phyloP scores from a whole-genome alignment of 1,140 invertebrate genomes.

The Saccostrea glomerata region DNA sequence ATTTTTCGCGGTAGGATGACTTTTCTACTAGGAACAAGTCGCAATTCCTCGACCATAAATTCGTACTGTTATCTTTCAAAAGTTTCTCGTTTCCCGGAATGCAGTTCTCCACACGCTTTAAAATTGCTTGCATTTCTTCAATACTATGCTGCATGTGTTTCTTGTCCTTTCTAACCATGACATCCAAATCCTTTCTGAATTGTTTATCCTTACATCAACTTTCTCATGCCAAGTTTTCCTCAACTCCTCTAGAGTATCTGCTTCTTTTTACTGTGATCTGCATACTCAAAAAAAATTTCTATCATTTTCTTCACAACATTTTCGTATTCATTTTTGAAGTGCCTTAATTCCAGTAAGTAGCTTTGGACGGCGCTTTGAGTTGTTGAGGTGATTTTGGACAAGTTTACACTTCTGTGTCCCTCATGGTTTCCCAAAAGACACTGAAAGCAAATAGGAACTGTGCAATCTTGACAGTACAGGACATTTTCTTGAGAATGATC shows the following conservation, averaged over 20 bases:
- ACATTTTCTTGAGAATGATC: not conserved
- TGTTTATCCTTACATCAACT: not conserved
- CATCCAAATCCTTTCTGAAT: not conserved
- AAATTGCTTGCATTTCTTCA: not conserved
- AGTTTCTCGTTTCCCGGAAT: not conserved
- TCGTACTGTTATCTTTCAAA: conserved; percentile 2
- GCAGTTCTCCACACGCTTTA: not conserved
- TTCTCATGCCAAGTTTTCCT: not conserved
- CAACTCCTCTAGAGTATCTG: not conserved
- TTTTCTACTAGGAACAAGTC: not conserved
- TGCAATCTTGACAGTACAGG: conserved; percentile 12
- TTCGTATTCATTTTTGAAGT: not conserved
- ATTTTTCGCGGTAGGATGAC: not conserved
- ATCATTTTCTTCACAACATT: not conserved
- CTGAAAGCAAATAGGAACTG: not conserved
- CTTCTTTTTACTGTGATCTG: not conserved
- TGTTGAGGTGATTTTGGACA: not conserved
- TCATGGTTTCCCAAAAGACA: not conserved
- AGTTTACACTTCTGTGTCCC: not conserved
- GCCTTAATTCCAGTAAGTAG: not conserved
- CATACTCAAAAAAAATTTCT: not conserved
- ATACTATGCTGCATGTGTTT: not conserved
- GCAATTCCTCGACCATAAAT: not conserved
- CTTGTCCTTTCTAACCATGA: not conserved
- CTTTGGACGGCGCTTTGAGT: not conserved